Percentiles rank a stretch among this genome's conserved stretches.
Conservation (phyloP, 2,888 invertebrate species). For the Scaptomyza caliginosa region DNA sequence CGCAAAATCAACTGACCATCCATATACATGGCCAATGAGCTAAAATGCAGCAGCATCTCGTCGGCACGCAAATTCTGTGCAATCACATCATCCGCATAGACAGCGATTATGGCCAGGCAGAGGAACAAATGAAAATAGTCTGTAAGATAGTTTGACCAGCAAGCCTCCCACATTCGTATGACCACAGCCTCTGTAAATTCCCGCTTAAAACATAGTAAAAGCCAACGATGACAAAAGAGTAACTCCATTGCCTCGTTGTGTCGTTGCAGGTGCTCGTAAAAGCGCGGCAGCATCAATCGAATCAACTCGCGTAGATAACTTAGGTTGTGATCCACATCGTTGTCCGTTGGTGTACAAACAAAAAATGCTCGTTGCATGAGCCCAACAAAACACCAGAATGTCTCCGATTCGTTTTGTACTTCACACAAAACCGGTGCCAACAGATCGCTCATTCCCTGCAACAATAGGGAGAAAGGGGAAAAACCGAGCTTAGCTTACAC, state of each 20-base stretch:
- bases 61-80: conserved; percentile 96
- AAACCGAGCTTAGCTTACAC: no score
- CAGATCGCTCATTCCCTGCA: conserved; percentile 98
- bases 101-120: conserved; percentile 95
- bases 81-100: conserved; percentile 96
- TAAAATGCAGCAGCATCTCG: conserved; percentile 97
- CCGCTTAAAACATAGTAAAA: conserved; percentile 95
- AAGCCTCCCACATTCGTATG: conserved; percentile 97
- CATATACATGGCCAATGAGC: conserved; percentile 98
- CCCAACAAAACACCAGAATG: conserved; percentile 99
- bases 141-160: conserved; percentile 98
- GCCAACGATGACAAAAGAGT: conserved; percentile 97
- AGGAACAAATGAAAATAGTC: conserved; percentile 98
- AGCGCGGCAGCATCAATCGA: conserved; percentile 94
- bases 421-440: conserved; percentile 96
- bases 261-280: conserved; percentile 92
- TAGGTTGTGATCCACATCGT: conserved; percentile 96
- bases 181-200: conserved; percentile 96
- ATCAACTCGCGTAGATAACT: conserved; percentile 94
- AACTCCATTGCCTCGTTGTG: conserved; percentile 95
- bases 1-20: conserved; percentile 94
- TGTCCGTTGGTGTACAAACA: conserved; percentile 96
- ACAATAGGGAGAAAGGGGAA: no score
- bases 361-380: conserved; percentile 97
- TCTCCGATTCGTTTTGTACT: conserved; percentile 96